Evolutionary conservation across 2,888 invertebrate species (phyloP), one percentile per base, ranked within the genome.

Genomic region (Amiota minor): DNA sequence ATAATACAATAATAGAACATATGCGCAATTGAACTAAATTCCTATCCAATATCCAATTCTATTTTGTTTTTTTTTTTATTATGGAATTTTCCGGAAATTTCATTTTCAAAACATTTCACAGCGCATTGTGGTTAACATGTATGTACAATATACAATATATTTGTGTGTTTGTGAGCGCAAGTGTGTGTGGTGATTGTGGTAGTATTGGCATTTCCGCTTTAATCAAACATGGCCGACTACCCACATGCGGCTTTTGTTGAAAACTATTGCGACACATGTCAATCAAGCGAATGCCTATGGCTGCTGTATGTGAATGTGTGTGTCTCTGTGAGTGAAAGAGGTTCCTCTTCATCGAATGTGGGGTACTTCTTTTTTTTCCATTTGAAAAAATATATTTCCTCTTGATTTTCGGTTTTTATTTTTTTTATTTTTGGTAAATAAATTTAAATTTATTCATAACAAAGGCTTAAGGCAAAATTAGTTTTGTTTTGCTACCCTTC

Each of bases 11-110:
- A 35, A 35, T 75, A 70, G 59, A 74, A 71, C 77, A 68, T 64
- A 76, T 80, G 65, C 67, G 78, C 75, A 81, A 72, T 76, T 76
- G 77, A 76, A 74, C 79, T 62, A 62, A 62, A 62, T 14, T 74
- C 75, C 65, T 69, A 75, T 35, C 35, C 35, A 35, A 35, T 35
- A 35, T 35, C 35, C 35, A 35, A 35, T 35, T 35, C 35, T 6
- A 35, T 35, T 35, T 4, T 35, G 2, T 35, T 77, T 81, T 77
- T 67, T 20, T 53, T 45, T 9, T 12, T n/a, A 35, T 10, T 23
- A 20, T 16, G 6, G 18, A 49, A 49, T 67, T 67, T 8, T 20
- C 2, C 67, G 67, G 53, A 68, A 68, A 68, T 68, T 50, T 53
- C 50, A 50, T 68, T 23, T 50, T 68, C 49, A 67, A 35, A 67